Percentiles rank a stretch among this genome's conserved stretches.
Evolutionary conservation across 2,888 invertebrate species (phyloP).

Genomic region (Phanerotoma sp.): DNA sequence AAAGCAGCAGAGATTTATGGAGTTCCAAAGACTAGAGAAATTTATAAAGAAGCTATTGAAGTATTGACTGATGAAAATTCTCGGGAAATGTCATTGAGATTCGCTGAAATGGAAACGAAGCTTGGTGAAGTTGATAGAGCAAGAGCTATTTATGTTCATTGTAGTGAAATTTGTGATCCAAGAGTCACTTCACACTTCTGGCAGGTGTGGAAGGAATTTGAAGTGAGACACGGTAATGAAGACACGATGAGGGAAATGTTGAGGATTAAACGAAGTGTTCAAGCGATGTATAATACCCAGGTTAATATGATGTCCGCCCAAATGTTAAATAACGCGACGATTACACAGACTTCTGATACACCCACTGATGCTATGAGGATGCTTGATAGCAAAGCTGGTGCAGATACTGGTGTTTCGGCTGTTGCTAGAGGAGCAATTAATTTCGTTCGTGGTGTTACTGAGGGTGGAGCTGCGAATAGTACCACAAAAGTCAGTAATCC

Average conservation of each 20-base stretch:
- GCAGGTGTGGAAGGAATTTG: conserved; percentile 99
- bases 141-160: conserved; percentile 95
- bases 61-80: conserved; percentile 86
- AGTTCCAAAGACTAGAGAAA: conserved; percentile 92
- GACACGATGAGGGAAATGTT: conserved; percentile 99
- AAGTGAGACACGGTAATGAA: conserved; percentile 98
- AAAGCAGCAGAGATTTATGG: conserved; percentile 98
- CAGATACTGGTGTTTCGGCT: conserved; percentile 29
- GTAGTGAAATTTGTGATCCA: conserved; percentile 99
- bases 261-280: conserved; percentile 94
- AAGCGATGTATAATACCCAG: conserved; percentile 98
- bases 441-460: conserved; percentile 87
- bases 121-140: conserved; percentile 98
- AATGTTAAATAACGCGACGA: conserved; percentile 80
- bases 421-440: conserved; percentile 66
- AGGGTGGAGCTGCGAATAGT: conserved; percentile 64
- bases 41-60: conserved; percentile 98
- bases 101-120: conserved; percentile 97
- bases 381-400: conserved; percentile 78
- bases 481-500: conserved; percentile 74
- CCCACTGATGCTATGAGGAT: conserved; percentile 83
- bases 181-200: conserved; percentile 94
- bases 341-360: conserved; percentile 72
- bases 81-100: conserved; percentile 93
- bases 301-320: conserved; percentile 99